Evolutionary conservation across 2,113 vertebrate species (phyloP), one percentile per base, ranked within the genome.

Genomic region (Balaeniceps rex): DNA sequence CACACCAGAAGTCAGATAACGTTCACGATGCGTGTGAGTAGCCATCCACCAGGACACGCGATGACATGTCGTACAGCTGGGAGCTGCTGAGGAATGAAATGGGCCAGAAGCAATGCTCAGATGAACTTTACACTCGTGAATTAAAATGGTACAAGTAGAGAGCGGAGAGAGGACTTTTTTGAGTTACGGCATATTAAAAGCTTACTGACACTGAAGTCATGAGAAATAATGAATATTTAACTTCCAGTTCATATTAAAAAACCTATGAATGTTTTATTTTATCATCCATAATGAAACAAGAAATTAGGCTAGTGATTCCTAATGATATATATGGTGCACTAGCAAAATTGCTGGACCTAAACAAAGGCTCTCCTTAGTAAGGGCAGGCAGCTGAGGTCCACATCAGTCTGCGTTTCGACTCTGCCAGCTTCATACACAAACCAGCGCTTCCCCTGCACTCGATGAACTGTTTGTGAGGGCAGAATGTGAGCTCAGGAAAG

Each of bases 141-240:
- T 71, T 82, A 34, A 83, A 92, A 58, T 4, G 15, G 6, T 11
- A 18, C 26, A 74, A 92, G 42, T 23, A 68, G 76, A 90, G 83
- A 83, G 51, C 1, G 3, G 29, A 60, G 47, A 29, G 68, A 42
- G 33, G 80, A 31, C 40, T 34, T 55, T 54, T 57, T 10, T 34
- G 60, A 94, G 42, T 60, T 75, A 33, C 64, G 60, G 68, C 68
- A n/a, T 60, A 87, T 89, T 82, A 91, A 95, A 93, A 80, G 77
- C 92, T 81, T 25, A 3, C 36, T 77, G 85, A 78, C 79, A 78
- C 4, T 44, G 51, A 83, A 90, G 80, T 25, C n/a, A 78, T 84
- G 91, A 89, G 90, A 54, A 94, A 88, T 90, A 82, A 96, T 92
- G 83, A 95, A 96, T 94, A 94, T 90, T 96, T 94, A 94, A 97